Base-by-base conservation (phyloP, 2,797 vertebrate species). In the Rhynchonycteris naso region DNA sequence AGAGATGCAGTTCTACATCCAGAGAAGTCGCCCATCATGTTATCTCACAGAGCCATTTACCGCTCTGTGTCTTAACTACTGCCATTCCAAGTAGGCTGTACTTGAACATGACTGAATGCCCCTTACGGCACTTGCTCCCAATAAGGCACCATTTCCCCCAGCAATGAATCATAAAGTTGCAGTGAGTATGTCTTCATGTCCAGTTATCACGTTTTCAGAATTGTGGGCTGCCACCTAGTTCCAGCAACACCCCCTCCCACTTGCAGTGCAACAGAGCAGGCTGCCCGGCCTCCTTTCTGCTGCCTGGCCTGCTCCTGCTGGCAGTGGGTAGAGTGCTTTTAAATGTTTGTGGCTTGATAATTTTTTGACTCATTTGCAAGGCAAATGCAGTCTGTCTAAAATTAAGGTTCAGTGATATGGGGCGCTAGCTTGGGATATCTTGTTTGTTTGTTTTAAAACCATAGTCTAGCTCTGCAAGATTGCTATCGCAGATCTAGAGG, bases 401-500 rank as follows among this genome's bases (percentile, higher is more conserved):
- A 96, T 95, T 92, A 92, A 93, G 84, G 85, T 82, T 96, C 85
- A 72, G 75, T 56, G 71, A 87, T 66, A 26, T 35, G 26, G 81
- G 83, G 50, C 33, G 5, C 69, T 83, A 21, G 56, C 69, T 79
- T 69, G 94, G 82, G 92, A 63, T 50, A 83, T 65, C 93, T 86
- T 84, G 82, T 95, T 96, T 88, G 71, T 93, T 91, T 96, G 84
- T 85, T 95, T 95, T 83, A 63, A 95, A 97, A 91, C 96, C 94
- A 90, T 76, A 43, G 33, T 83, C 93, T 90, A 93, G 88, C 74
- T 88, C 85, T 72, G 71, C 30, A 81, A 68, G 78, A 91, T 74
- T 15, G 59, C 88, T 71, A 78, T 90, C 89, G 13, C 63, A 72
- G 66, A 66, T 79, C 90, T 30, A 88, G 84, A 88, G 11, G 59